These are phyloP conservation scores for Trichosurus vulpecula DNA, from an alignment of 2,797 vertebrate species.

Conservation along the genomic window DNA sequence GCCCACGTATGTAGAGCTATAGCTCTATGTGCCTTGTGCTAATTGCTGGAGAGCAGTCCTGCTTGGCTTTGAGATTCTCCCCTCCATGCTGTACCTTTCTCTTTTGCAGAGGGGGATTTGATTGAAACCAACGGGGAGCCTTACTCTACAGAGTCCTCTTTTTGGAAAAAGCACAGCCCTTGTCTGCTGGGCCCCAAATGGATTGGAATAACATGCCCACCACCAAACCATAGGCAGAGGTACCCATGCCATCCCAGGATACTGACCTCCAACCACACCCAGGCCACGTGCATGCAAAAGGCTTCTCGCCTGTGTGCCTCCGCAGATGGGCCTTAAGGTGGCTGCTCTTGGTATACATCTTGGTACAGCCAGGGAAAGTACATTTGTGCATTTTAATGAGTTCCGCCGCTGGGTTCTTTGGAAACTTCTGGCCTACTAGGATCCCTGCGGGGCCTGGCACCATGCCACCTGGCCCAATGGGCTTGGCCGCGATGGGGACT, in stretches of 20 bases:
- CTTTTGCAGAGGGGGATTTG: background rate
- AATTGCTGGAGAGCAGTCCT: background rate
- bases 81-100: background rate
- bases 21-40: background rate
- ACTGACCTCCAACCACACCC: conserved; percentile 98
- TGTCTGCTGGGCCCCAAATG: conserved; percentile 2
- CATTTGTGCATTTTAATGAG: conserved; percentile 99
- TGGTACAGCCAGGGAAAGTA: conserved; percentile 95
- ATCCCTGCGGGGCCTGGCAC: conserved; percentile 85
- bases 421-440: conserved; percentile 93
- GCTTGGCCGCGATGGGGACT: conserved; percentile 95
- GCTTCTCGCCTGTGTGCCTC: conserved; percentile 98
- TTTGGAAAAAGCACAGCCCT: conserved; percentile 47
- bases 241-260: conserved; percentile 20
- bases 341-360: conserved; percentile 99
- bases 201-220: background rate
- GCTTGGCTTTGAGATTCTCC: background rate
- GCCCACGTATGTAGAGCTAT: background rate
- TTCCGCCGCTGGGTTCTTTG: conserved; percentile 95
- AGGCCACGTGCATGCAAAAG: conserved; percentile 96
- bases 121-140: conserved; percentile 12
- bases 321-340: conserved; percentile 97
- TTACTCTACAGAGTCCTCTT: conserved; percentile 2
- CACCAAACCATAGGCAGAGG: background rate
- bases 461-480: conserved; percentile 89